Base-by-base conservation (phyloP, 37 sponge, comb jelly and placozoan genomes). In the Geodia barretti region DNA sequence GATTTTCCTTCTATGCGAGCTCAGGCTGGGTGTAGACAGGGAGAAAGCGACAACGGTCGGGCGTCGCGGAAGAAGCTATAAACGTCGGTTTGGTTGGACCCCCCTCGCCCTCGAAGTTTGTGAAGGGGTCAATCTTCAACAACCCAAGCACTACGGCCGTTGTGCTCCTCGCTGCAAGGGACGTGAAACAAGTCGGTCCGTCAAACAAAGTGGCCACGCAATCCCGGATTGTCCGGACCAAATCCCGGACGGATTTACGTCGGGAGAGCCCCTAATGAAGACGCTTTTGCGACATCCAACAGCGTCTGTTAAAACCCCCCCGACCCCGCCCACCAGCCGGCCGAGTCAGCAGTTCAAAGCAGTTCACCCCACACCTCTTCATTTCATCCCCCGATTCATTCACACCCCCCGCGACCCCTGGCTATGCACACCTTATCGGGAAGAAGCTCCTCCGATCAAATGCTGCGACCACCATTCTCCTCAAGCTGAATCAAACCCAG, bases 381-480 rank as follows among this genome's bases (percentile, higher is more conserved):
- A n/a, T n/a, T n/a, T n/a, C n/a, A 40, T 0, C 2, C 58, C 35
- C 62, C 32, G 33, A 82, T 59, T 20, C 87, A 93, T 68, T 69
- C 89, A 11, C 75, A 83, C 79, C 93, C 93, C 0, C 31, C 41
- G 24, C 87, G 77, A 26, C 66, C 86, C 94, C 94, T 1, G 26
- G 61, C 7, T 84, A 78, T 24, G 62, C 87, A 23, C 65, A 28
- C 20, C 70, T 93, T 35, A 78, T 75, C 14, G 92, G 84, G 14
- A 89, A 89, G 71, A 93, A 85, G 58, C 79, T 86, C 31, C 85
- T 72, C 21, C 76, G 94, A 11, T 93, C 91, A 37, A 88, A 84
- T 62, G 88, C 84, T 4, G 88, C 89, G 65, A 89, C 88, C 14
- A 89, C 88, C 63, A 92, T 92, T 32, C 77, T 92, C 25, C 66